Evolutionary conservation across 2,797 vertebrate species (phyloP), one percentile per base, ranked within the genome.

Genomic region (Megaceryle alcyon): DNA sequence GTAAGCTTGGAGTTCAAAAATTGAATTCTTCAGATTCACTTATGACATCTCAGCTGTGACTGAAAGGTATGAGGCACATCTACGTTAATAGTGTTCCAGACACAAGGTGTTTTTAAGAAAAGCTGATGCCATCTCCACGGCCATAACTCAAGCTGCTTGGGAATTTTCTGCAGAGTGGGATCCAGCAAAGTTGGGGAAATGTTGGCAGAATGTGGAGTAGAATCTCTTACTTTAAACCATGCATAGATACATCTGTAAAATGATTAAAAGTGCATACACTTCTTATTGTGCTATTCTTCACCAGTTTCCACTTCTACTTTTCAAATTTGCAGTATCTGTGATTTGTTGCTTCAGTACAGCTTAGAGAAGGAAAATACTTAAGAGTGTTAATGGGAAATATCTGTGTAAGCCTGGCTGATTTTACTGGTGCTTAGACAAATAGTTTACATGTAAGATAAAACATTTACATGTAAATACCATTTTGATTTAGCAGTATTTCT

Each of bases 401-500:
- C 41, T 94, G 9, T 79, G 43, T 82, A 82, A 83, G 66, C 43
- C 83, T 90, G 11, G 4, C n/a, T 95, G 60, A 60, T 93, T 68
- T 77, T 60, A 31, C 28, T 80, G 29, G 28, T 85, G 72, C 79
- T 65, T 81, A 88, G 76, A 59, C 63, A 64, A 86, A 81, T 72
- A 53, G 48, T 82, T 94, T 78, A 59, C 9, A 8, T 81, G 68
- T 51, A 82, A 92, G 54, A 84, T 79, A 88, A 81, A 96, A 82
- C 81, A 93, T 79, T 86, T 82, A 69, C 64, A 53, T 91, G 53
- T 89, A 88, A 88, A 90, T 84, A 86, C 22, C 23, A 48, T 49
- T 93, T 90, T 90, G 64, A 73, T 94, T 92, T 82, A 90, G 72
- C 64, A 23, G 19, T 2, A 9, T 95, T 70, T 44, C 84, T 93